These are phyloP conservation scores for Eupeodes latifasciatus DNA, from an alignment of 2,888 invertebrate genomes.

Conservation along the genomic window DNA sequence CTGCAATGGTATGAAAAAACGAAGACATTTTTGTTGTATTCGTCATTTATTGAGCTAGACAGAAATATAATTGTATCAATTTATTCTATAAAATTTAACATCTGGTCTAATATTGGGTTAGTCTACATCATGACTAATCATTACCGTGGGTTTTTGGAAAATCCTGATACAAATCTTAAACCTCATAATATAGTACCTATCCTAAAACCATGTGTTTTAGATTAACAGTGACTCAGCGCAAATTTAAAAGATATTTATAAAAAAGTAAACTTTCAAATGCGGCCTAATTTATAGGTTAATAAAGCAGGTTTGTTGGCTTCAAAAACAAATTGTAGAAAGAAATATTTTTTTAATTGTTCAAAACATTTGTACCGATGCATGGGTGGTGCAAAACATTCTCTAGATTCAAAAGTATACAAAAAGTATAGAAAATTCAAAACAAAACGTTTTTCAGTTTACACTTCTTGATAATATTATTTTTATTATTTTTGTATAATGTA, in stretches of 20 bases:
- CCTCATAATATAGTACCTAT: too few relatives aligned
- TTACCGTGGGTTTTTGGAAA: too few relatives aligned
- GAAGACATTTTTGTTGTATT: too few relatives aligned
- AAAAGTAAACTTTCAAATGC: not conserved
- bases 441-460: constrained; percentile 37
- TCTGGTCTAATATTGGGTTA: too few relatives aligned
- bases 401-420: not conserved
- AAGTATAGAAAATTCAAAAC: constrained; percentile 17
- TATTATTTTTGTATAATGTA: not conserved
- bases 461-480: not conserved
- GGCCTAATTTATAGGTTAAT: not conserved
- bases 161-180: too few relatives aligned
- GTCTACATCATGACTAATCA: too few relatives aligned
- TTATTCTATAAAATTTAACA: too few relatives aligned
- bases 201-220: too few relatives aligned
- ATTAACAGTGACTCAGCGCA: too few relatives aligned
- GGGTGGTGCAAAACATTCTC: not conserved
- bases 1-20: too few relatives aligned
- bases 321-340: not conserved
- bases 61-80: too few relatives aligned
- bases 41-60: too few relatives aligned
- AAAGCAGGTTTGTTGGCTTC: not conserved
- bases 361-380: constrained; percentile 13
- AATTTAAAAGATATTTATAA: not conserved
- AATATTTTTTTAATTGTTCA: not conserved